phyloP scores from a whole-genome alignment of 2,797 vertebrate genomes.

The Antrozous pallidus region DNA sequence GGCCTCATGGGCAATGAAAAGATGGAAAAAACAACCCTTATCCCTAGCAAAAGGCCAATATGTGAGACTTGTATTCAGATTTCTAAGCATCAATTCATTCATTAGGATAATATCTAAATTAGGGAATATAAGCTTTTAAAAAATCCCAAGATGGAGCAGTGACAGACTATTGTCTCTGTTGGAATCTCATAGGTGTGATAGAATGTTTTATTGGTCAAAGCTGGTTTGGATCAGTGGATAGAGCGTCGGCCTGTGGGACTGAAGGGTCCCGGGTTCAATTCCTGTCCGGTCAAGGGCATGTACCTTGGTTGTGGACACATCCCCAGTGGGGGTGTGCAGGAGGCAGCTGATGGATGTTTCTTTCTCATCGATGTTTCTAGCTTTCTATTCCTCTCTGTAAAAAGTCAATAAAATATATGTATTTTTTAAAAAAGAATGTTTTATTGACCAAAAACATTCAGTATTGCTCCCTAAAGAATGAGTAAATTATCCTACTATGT shows the following conservation, averaged over 20 bases:
- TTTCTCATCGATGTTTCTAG: too few species aligned
- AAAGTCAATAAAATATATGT: too few species aligned
- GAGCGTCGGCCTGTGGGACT: too few species aligned
- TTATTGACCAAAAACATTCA: slow-evolving; percentile 5
- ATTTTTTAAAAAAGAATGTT: too few species aligned
- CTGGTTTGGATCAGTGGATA: too few species aligned
- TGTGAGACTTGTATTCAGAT: background rate
- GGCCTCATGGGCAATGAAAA: background rate
- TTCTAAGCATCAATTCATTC: background rate
- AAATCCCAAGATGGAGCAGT: background rate
- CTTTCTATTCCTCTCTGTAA: too few species aligned
- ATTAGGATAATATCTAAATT: background rate
- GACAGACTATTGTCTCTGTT: background rate
- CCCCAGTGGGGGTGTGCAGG: too few species aligned
- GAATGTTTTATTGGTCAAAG: background rate
- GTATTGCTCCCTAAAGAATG: background rate
- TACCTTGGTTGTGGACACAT: too few species aligned
- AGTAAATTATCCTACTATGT: background rate
- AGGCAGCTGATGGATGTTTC: too few species aligned
- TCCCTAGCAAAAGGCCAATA: background rate
- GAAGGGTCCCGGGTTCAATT: too few species aligned
- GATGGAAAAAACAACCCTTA: background rate
- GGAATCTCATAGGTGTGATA: background rate
- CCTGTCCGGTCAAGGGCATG: too few species aligned
- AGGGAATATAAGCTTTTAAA: background rate